These are phyloP conservation scores for Harpegnathos saltator DNA, from an alignment of 1,140 invertebrate species.

Conservation along the genomic window DNA sequence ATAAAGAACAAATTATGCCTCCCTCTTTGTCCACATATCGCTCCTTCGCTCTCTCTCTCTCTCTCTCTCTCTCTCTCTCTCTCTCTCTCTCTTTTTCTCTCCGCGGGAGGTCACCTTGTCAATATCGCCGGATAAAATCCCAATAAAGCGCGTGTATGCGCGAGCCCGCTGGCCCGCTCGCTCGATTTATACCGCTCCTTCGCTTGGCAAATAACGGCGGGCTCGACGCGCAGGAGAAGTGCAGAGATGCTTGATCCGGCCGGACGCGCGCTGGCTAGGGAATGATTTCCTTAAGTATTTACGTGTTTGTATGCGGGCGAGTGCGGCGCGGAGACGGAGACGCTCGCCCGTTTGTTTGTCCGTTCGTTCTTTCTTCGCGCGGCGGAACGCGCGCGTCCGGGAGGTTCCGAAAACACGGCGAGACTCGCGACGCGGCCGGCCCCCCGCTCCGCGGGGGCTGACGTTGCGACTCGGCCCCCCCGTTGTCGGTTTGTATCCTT, in stretches of 20 bases:
- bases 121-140: conserved; percentile 50
- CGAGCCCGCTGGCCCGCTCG: conserved; percentile 35
- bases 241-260: conserved; percentile 49
- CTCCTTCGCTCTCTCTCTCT: background rate
- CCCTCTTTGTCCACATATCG: background rate
- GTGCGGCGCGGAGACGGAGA: background rate
- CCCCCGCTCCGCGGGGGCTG: background rate
- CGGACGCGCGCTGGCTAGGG: conserved; percentile 48
- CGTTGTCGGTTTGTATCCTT: too few species aligned
- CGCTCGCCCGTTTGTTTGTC: background rate
- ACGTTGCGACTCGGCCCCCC: conserved; percentile 25
- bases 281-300: conserved; percentile 60
- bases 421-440: background rate
- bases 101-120: conserved; percentile 40
- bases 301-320: conserved; percentile 36
- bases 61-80: conserved; percentile 2
- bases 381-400: background rate
- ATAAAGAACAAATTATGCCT: conserved; percentile 67
- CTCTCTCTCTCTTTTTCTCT: background rate
- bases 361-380: conserved; percentile 2
- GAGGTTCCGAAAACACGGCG: conserved; percentile 30
- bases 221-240: background rate
- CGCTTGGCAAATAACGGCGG: conserved; percentile 52
- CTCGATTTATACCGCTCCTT: conserved; percentile 54
- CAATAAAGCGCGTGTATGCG: conserved; percentile 37